These are phyloP conservation scores for Daktulosphaira vitifoliae DNA, from an alignment of 1,140 invertebrate genomes.

Conservation along the genomic window DNA sequence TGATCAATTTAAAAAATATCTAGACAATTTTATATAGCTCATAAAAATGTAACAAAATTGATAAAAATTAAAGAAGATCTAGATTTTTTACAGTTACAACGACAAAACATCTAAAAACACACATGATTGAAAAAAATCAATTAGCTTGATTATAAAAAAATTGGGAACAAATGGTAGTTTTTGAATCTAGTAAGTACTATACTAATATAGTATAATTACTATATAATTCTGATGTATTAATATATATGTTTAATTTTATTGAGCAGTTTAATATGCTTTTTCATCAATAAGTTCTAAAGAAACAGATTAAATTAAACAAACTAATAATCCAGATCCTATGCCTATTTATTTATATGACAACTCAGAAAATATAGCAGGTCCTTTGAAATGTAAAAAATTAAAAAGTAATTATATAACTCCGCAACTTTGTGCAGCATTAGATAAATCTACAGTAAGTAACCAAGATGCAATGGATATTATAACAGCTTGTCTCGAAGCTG, in stretches of 20 bases:
- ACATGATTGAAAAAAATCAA: not conserved
- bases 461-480: conserved; percentile 36
- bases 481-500: no score
- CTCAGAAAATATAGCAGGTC: not conserved
- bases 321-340: no score
- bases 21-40: no score
- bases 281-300: not conserved
- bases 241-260: not conserved
- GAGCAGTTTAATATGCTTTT: not conserved
- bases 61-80: not conserved
- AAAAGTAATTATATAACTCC: conserved; percentile 12
- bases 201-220: not conserved
- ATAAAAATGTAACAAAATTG: not conserved
- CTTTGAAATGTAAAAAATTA: not conserved
- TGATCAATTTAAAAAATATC: no score
- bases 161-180: not conserved
- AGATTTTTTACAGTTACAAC: not conserved
- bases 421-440: conserved; percentile 34
- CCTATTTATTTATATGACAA: no score
- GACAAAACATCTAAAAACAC: conserved; percentile 3
- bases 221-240: no score
- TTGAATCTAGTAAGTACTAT: not conserved
- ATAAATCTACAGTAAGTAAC: conserved; percentile 37
- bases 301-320: not conserved
- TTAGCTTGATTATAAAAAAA: conserved; percentile 1